Percentiles rank a stretch among this genome's conserved stretches.
These are phyloP conservation scores for Lampris incognitus DNA, from an alignment of 2,113 vertebrate species.

Conservation along the genomic window DNA sequence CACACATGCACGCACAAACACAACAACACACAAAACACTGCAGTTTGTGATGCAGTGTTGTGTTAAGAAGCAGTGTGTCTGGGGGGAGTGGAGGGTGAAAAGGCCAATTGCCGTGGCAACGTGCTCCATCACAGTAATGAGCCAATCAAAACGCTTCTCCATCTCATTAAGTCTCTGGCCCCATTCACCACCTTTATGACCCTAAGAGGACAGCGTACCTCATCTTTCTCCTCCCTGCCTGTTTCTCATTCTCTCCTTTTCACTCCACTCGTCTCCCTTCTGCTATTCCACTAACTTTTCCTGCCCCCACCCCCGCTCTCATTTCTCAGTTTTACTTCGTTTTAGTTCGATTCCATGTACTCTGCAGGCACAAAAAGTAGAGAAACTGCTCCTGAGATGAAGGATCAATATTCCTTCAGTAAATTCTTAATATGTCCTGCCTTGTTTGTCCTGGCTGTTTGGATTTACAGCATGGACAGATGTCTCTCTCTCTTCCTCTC, in stretches of 20 bases:
- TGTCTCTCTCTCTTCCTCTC: no score
- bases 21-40: slow-evolving; percentile 21
- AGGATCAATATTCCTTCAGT: no score
- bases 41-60: slow-evolving; percentile 40
- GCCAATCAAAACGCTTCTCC: slow-evolving; percentile 81
- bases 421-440: no score
- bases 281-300: neutral
- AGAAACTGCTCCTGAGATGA: no score
- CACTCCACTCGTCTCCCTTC: neutral
- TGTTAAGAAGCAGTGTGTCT: slow-evolving; percentile 55
- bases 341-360: no score
- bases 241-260: slow-evolving; percentile 23
- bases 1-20: slow-evolving; percentile 18
- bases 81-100: slow-evolving; percentile 49
- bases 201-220: slow-evolving; percentile 70
- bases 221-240: slow-evolving; percentile 63
- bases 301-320: neutral
- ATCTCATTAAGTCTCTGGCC: slow-evolving; percentile 78
- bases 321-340: neutral
- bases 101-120: slow-evolving; percentile 74
- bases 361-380: no score
- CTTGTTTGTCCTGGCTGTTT: no score
- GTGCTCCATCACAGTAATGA: slow-evolving; percentile 82
- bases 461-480: no score
- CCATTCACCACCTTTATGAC: slow-evolving; percentile 73